phyloP scores from a whole-genome alignment of 2,888 invertebrate genomes.

The Rhabditophanes sp. region DNA sequence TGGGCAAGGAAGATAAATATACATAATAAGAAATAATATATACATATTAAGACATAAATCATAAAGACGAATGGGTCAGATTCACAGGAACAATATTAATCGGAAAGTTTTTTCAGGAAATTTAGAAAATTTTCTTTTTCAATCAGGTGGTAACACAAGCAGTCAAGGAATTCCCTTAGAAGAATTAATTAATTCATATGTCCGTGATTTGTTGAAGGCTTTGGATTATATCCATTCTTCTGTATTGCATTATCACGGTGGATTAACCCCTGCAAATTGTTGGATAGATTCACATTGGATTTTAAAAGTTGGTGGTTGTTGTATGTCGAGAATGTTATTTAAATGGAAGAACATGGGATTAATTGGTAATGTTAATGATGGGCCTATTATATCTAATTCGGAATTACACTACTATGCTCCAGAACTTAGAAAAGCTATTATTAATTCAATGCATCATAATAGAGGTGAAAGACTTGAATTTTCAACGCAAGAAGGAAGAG shows the following conservation, averaged over 20 bases:
- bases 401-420: conserved; percentile 40
- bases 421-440: conserved; percentile 21
- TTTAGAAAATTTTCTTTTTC: not conserved
- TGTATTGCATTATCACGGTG: conserved; percentile 28
- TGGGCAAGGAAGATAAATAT: too few relatives aligned
- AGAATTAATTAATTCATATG: not conserved
- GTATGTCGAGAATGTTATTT: conserved; percentile 19
- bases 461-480: conserved; percentile 19
- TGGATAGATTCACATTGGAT: conserved; percentile 40
- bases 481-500: conserved; percentile 15
- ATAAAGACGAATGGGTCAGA: too few relatives aligned
- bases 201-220: conserved; percentile 20
- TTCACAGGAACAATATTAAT: not conserved
- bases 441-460: conserved; percentile 15
- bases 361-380: conserved; percentile 18
- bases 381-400: conserved; percentile 30
- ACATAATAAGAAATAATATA: too few relatives aligned
- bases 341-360: conserved; percentile 25
- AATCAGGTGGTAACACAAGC: not conserved
- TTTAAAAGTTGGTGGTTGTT: conserved; percentile 36
- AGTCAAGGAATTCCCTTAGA: not conserved
- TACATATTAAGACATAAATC: too few relatives aligned
- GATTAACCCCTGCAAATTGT: conserved; percentile 28
- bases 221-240: conserved; percentile 34
- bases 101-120: conserved; percentile 3